Evolutionary conservation across 2,888 invertebrate genomes (phyloP).

Genomic region (Taenaris catops): DNA sequence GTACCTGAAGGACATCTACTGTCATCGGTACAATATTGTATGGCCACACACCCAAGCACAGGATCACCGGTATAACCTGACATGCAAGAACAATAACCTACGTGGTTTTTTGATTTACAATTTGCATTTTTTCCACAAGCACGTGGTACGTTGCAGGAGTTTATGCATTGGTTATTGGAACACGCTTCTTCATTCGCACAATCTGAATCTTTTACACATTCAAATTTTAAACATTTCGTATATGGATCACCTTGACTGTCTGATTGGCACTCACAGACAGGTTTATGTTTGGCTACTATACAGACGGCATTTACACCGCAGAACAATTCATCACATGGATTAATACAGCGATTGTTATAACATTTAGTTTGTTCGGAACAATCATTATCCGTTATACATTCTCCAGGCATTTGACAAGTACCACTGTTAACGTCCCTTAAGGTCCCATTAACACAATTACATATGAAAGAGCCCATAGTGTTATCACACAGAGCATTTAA

Average conservation of each 20-base stretch:
- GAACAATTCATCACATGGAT: slow-evolving; percentile 84
- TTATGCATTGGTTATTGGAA: slow-evolving; percentile 87
- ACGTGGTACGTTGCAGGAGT: slow-evolving; percentile 89
- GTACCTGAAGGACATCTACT: slow-evolving; percentile 91
- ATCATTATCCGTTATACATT: slow-evolving; percentile 88
- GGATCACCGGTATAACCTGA: slow-evolving; percentile 93
- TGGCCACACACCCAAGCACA: slow-evolving; percentile 88
- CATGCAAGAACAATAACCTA: slow-evolving; percentile 90
- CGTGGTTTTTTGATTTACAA: slow-evolving; percentile 88
- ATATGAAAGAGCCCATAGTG: slow-evolving; percentile 87
- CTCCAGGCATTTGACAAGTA: slow-evolving; percentile 90
- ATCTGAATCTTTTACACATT: slow-evolving; percentile 89
- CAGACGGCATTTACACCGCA: slow-evolving; percentile 91
- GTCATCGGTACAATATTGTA: slow-evolving; percentile 91
- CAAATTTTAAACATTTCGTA: slow-evolving; percentile 84
- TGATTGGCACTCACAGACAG: slow-evolving; percentile 86
- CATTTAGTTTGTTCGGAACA: slow-evolving; percentile 90
- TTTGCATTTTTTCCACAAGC: slow-evolving; percentile 91
- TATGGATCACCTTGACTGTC: slow-evolving; percentile 89
- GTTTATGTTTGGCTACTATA: slow-evolving; percentile 82
- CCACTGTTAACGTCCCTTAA: slow-evolving; percentile 86
- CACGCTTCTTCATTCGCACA: slow-evolving; percentile 86
- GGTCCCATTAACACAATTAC: slow-evolving; percentile 88
- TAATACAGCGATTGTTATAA: slow-evolving; percentile 85
- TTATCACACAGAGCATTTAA: slow-evolving; percentile 88